Evolutionary conservation across 2,113 vertebrate species (phyloP), one percentile per base, ranked within the genome.

Genomic region (Girardinichthys multiradiatus): DNA sequence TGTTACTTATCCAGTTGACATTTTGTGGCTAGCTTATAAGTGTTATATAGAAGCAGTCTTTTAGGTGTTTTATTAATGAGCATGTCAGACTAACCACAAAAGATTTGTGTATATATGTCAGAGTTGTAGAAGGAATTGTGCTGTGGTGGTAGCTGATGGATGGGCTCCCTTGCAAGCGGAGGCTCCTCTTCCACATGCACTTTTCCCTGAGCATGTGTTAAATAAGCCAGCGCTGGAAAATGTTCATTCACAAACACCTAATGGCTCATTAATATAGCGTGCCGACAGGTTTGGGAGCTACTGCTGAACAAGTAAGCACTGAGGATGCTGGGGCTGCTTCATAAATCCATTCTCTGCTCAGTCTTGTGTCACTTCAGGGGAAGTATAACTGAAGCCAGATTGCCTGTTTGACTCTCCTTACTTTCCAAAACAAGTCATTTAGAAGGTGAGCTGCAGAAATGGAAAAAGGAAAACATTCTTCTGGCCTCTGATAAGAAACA

Each of bases 91-190:
- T 77, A 84, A 92, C 74, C 71, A 88, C 87, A 86, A 81, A 91
- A 88, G 82, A 80, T 83, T 90, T 90, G 89, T 93, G 90, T 94
- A 94, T 94, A 92, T 94, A 87, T 91, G 91, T 91, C 90, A 57
- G 45, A 70, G 87, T 74, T 80, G 61, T 80, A 64, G 79, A 86
- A 84, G 86, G 78, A 91, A 93, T 86, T 73, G 83, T 4, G 4
- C 59, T 39, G 59, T 35, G 60, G 79, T 89, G 88, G 86, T 87
- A 90, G 83, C 86, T 92, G 91, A 94, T 93, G 87, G 89, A 94
- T 94, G 87, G 76, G 71, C 82, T 87, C 80, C 86, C 84, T 68
- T 70, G 79, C 29, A 62, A 86, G 84, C 68, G 61, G 79, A 80
- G 80, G 72, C 88, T 85, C 79, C 84, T 83, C 75, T 76, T 75